Conservation (phyloP, 2,888 invertebrate genomes). For the Cantharis flavilabris region DNA sequence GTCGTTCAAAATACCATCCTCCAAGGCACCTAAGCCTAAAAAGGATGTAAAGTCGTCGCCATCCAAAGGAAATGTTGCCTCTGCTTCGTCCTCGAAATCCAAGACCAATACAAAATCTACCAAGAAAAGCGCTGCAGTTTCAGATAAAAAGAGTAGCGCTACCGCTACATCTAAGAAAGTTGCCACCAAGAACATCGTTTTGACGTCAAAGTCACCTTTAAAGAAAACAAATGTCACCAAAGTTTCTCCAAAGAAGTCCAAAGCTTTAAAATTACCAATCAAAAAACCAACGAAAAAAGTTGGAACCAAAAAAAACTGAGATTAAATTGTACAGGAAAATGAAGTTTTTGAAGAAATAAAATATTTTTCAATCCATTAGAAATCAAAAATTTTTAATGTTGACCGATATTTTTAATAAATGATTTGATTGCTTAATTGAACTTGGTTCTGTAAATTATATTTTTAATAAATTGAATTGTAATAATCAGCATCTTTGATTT, state of each 20-base stretch:
- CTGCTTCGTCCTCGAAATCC: background rate
- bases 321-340: too few species aligned
- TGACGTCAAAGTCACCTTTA: background rate
- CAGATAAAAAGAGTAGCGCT: constrained; percentile 38
- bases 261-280: background rate
- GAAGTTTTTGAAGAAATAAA: too few species aligned
- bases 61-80: constrained; percentile 26
- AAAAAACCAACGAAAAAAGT: background rate
- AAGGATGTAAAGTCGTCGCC: background rate
- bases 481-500: too few species aligned
- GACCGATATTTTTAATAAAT: too few species aligned
- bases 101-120: constrained; percentile 20
- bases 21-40: constrained; percentile 2
- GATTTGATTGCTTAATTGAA: too few species aligned
- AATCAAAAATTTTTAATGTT: too few species aligned
- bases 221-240: background rate
- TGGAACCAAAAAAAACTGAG: background rate
- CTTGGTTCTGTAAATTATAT: too few species aligned
- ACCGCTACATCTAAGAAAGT: background rate
- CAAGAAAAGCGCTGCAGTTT: constrained; percentile 7
- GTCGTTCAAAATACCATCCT: constrained; percentile 55
- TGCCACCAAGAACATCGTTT: constrained; percentile 54
- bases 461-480: too few species aligned
- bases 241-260: constrained; percentile 14
- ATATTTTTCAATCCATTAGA: too few species aligned